phyloP scores from a whole-genome alignment of 2,113 vertebrate species.

The human (Homo sapiens) region GRCh38 chr4:5184501-5185000 shows the following conservation, averaged over 20 bases:
- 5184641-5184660: too few species aligned
- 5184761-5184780: background rate
- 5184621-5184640: too few species aligned
- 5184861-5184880: background rate
- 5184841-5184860: background rate
- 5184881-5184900: background rate
- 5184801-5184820: background rate
- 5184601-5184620: too few species aligned
- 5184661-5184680: too few species aligned
- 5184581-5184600: too few species aligned
- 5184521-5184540: too few species aligned
- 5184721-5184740: background rate
- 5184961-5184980: background rate
- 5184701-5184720: too few species aligned
- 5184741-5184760: background rate
- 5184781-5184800: background rate
- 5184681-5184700: too few species aligned
- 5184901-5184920: background rate
- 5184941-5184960: fast-evolving
- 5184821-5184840: background rate
- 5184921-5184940: background rate
- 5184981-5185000: background rate
- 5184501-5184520: too few species aligned
- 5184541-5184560: too few species aligned
- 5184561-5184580: too few species aligned